Base-by-base conservation (phyloP, 2,888 invertebrate genomes). In the Brenthis daphne region DNA sequence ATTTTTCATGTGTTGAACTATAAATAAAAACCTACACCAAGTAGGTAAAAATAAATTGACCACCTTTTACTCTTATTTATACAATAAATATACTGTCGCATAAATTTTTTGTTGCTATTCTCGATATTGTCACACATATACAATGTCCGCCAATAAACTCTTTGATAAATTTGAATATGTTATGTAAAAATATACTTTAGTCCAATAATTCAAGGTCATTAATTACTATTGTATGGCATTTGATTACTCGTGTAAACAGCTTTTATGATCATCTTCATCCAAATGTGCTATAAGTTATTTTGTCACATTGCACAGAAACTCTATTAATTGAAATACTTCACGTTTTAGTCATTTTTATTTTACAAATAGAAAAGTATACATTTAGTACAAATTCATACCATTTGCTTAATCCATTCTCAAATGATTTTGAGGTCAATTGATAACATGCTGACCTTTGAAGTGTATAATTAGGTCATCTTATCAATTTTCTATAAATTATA, bases 211-310 rank as follows among this genome's bases (percentile, higher is more conserved):
- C 48, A 48, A 50, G 24, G 29, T n/a, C 47, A 50, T 60, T 48
- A 60, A 60, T 48, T 60, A 53, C 29, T 60, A 60, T 58, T 48
- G 48, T 48, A 60, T 24, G 58, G 58, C 58, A 60, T 48, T 60
- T 50, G 29, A 29, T 48, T 48, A 60, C 58, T 60, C 24, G 48
- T n/a, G 48, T 48, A 16, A 33, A 51, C 53, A 56, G 20, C 5
- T 13, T 24, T 3, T 8, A 56, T 67, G 53, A 20, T n/a, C 16
- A 47, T 8, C 24, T 5, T 14, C 66, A 6, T 16, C 20, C 54
- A 8, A 57, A 54, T 57, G 8, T 43, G 11, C 1, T 2, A 43
- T 8, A 43, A 43, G 37, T 11, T 8, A 43, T 43, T 37, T 37
- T 43, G 29, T 5, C 5, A 29, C 29, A 29, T 29, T 29, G 29